Evolutionary conservation across 2,113 vertebrate species (phyloP), one percentile per base, ranked within the genome.

Genomic region (Hypocryptadius cinnamomeus): DNA sequence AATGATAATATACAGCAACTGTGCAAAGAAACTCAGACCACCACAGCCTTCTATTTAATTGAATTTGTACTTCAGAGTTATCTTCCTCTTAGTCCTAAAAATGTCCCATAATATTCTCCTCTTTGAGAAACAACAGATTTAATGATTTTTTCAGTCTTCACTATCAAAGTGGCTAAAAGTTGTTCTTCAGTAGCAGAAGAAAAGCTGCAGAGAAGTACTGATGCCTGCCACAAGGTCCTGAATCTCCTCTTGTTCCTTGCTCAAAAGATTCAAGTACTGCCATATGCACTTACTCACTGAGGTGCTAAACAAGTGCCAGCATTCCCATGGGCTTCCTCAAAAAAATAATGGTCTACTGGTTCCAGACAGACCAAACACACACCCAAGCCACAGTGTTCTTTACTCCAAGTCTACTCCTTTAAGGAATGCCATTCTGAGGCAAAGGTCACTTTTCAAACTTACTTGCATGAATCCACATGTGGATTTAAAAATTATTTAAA

Each of bases 351-450:
- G 19, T 51, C 30, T 59, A 4, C 21, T 78, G 39, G 42, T 9
- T 73, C 54, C 37, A 35, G n/a, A 59, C 44, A 89, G 47, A 40
- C 13, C 20, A 31, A 10, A 31, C 16, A 42, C 25, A 48, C 5
- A 27, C 3, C 3, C 0, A 0, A 77, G 51, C 39, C 47, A 71
- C 3, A 2, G 35, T 1, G 5, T 4, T 31, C 63, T 65, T 16
- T 37, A 42, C 28, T 64, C 23, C 25, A 45, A 64, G 24, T 13
- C 56, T 37, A 3, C 7, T n/a, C 4, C 51, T 61, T 68, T 54
- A 42, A 40, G 24, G 30, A 51, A 74, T 24, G 14, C 13, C 50
- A 45, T 47, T 69, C 39, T 47, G n/a, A 60, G 22, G 50, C 31
- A 92, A 57, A 48, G 4, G 9, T 40, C 17, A 15, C 22, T 30